phyloP scores from a whole-genome alignment of 2,888 invertebrate genomes.

The Synergus japonicus region DNA sequence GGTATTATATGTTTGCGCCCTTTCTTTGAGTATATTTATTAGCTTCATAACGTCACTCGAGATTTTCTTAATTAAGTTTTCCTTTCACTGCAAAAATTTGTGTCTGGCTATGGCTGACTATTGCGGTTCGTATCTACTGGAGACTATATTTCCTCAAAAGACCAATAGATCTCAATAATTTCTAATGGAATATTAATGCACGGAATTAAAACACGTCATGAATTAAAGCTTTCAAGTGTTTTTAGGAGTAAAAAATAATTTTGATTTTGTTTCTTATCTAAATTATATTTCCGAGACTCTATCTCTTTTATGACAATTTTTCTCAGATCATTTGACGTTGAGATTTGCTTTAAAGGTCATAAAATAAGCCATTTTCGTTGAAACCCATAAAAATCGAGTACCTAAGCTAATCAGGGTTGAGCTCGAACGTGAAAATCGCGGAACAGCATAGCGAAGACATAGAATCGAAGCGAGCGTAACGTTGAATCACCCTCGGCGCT shows the following conservation, averaged over 20 bases:
- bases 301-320: background rate
- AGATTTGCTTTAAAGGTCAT: background rate
- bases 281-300: background rate
- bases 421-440: conserved; percentile 34
- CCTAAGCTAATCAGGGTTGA: conserved; percentile 27
- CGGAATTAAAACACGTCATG: too few relatives aligned
- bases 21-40: conserved; percentile 46
- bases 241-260: too few relatives aligned
- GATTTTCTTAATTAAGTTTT: background rate
- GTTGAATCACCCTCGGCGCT: conserved; percentile 63
- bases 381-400: conserved; percentile 16
- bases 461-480: conserved; percentile 57
- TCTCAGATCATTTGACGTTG: background rate
- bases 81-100: background rate
- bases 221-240: too few relatives aligned
- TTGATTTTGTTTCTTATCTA: background rate
- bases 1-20: conserved; percentile 33
- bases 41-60: background rate
- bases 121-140: too few relatives aligned
- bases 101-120: too few relatives aligned
- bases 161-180: too few relatives aligned
- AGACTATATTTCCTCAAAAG: too few relatives aligned
- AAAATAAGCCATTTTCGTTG: conserved; percentile 9
- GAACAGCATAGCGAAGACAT: conserved; percentile 44
- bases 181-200: too few relatives aligned